These are phyloP conservation scores for Cataglyphis cursor DNA, from an alignment of 2,888 invertebrate species.

Conservation along the genomic window DNA sequence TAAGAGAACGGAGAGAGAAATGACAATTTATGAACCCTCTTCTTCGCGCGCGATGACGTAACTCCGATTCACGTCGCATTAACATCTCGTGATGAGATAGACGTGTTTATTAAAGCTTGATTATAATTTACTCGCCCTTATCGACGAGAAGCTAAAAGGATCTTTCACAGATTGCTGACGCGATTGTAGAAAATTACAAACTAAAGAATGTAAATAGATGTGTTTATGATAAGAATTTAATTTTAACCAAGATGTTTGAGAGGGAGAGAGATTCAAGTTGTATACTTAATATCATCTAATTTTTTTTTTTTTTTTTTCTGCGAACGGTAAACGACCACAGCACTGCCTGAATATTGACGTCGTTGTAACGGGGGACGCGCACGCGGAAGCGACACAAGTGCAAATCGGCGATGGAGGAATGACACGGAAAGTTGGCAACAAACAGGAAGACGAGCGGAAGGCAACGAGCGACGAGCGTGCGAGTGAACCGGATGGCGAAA, in stretches of 20 bases:
- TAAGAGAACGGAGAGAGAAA: slow-evolving; percentile 46
- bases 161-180: background rate
- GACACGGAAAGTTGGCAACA: slow-evolving; percentile 44
- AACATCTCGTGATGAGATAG: background rate
- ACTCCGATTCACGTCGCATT: slow-evolving; percentile 7
- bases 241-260: background rate
- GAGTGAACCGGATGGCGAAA: slow-evolving; percentile 76
- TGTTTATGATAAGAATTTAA: background rate
- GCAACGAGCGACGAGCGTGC: slow-evolving; percentile 63
- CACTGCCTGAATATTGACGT: slow-evolving; percentile 11
- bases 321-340: background rate
- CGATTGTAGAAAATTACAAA: background rate
- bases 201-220: background rate
- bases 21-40: slow-evolving; percentile 28
- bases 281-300: background rate
- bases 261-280: background rate
- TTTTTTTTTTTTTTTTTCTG: background rate
- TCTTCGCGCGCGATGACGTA: background rate
- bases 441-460: slow-evolving; percentile 46
- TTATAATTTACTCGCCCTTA: slow-evolving; percentile 16
- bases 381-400: slow-evolving; percentile 40
- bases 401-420: slow-evolving; percentile 40
- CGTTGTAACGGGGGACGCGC: slow-evolving; percentile 19
- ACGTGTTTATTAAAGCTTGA: slow-evolving; percentile 8
- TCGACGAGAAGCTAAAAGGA: background rate